phyloP scores from a whole-genome alignment of 2,113 vertebrate genomes.

The Agelaius tricolor region DNA sequence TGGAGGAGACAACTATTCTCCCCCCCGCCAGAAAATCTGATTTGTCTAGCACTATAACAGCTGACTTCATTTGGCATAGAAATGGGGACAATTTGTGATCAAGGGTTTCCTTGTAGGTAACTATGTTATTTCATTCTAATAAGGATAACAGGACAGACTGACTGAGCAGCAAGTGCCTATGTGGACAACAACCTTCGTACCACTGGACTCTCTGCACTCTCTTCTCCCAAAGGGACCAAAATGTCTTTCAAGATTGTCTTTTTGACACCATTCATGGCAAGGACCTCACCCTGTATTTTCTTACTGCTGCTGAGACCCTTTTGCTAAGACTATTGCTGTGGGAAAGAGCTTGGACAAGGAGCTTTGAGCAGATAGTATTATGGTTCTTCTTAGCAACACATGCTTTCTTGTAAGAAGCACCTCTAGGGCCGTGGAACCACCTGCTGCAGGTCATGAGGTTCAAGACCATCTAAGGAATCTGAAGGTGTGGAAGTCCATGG shows the following conservation, averaged over 20 bases:
- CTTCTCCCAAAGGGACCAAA: background rate
- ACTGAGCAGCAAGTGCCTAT: background rate
- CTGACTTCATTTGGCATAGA: background rate
- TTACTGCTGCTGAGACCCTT: background rate
- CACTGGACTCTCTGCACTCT: background rate
- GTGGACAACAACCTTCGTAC: background rate
- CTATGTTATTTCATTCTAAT: background rate
- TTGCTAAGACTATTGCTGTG: fast-evolving
- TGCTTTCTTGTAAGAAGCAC: background rate
- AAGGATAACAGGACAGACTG: background rate
- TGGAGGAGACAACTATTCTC: background rate
- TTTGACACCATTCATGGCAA: background rate
- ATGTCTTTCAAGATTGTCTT: background rate
- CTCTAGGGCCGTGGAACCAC: background rate
- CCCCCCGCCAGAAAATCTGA: background rate
- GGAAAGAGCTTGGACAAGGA: background rate
- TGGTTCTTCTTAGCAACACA: background rate
- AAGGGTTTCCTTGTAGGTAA: background rate
- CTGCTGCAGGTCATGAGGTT: background rate
- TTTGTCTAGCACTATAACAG: background rate
- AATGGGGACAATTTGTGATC: background rate
- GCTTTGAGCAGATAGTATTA: background rate
- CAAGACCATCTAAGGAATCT: background rate
- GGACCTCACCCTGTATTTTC: background rate
- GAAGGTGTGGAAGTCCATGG: background rate